These are phyloP conservation scores for Spinus pinus DNA, from an alignment of 2,797 vertebrate genomes.

Conservation along the genomic window DNA sequence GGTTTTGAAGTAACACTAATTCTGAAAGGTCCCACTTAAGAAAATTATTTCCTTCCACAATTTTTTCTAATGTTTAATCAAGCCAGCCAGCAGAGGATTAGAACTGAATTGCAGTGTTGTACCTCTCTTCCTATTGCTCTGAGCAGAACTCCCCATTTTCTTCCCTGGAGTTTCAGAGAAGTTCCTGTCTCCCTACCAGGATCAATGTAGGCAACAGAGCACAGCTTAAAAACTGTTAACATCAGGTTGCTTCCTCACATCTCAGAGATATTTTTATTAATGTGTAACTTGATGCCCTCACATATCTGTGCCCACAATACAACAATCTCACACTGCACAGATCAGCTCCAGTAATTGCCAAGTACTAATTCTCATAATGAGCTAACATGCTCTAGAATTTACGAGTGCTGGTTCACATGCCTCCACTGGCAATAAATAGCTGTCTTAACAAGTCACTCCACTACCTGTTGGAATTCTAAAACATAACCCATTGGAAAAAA, in stretches of 20 bases:
- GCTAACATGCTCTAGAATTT: neutral
- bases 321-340: neutral
- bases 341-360: neutral
- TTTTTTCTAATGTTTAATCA: conserved; percentile 40
- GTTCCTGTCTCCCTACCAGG: neutral
- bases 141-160: neutral
- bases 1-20: conserved; percentile 55
- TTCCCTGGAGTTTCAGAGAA: neutral
- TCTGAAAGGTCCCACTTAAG: conserved; percentile 36
- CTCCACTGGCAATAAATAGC: neutral
- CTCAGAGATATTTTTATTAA: neutral
- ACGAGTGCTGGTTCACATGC: neutral
- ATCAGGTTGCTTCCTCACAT: neutral
- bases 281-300: neutral
- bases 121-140: neutral
- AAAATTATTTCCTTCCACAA: conserved; percentile 52
- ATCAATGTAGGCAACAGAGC: neutral
- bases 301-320: neutral
- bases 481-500: neutral
- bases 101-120: neutral
- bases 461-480: neutral
- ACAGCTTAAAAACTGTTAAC: neutral
- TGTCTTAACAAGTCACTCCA: neutral
- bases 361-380: neutral
- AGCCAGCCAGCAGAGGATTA: neutral